Evolutionary conservation across 2,113 vertebrate genomes (phyloP).

Genomic region (Gymnobelideus leadbeateri): DNA sequence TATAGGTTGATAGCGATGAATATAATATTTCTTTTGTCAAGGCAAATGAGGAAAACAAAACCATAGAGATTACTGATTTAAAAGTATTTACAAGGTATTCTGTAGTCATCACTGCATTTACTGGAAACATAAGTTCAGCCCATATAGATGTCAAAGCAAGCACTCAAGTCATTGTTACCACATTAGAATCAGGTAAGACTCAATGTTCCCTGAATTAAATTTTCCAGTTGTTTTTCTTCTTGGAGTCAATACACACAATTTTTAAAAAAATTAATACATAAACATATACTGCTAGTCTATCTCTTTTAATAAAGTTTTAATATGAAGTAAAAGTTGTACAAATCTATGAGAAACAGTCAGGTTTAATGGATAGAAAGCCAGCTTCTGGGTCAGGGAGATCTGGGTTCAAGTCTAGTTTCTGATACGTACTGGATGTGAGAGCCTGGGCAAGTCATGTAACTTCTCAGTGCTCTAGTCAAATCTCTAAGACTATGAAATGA

Average conservation of each 20-base stretch:
- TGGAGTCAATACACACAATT: not conserved
- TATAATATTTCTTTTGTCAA: slow-evolving; percentile 88
- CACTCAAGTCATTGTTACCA: slow-evolving; percentile 86
- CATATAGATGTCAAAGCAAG: slow-evolving; percentile 88
- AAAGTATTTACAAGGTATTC: slow-evolving; percentile 93
- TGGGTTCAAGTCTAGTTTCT: not conserved
- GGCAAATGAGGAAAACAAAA: slow-evolving; percentile 86
- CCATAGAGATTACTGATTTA: slow-evolving; percentile 89
- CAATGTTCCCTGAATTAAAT: not conserved
- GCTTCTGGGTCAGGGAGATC: not conserved
- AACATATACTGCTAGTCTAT: not conserved
- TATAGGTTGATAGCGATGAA: slow-evolving; percentile 88
- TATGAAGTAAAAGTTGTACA: not conserved
- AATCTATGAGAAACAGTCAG: not conserved
- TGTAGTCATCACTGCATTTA: slow-evolving; percentile 92
- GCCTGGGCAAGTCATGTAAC: not conserved
- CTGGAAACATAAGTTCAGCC: slow-evolving; percentile 86
- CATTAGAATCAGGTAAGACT: slow-evolving; percentile 92
- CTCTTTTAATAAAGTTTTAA: not conserved
- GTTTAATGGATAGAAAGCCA: not conserved
- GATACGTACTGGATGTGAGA: not conserved
- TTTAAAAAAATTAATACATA: not conserved
- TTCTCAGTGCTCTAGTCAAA: not conserved
- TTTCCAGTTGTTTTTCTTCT: not conserved
- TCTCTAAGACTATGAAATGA: not conserved